Conservation (phyloP, 2,113 vertebrate species). For the Ochotona curzoniae region DNA sequence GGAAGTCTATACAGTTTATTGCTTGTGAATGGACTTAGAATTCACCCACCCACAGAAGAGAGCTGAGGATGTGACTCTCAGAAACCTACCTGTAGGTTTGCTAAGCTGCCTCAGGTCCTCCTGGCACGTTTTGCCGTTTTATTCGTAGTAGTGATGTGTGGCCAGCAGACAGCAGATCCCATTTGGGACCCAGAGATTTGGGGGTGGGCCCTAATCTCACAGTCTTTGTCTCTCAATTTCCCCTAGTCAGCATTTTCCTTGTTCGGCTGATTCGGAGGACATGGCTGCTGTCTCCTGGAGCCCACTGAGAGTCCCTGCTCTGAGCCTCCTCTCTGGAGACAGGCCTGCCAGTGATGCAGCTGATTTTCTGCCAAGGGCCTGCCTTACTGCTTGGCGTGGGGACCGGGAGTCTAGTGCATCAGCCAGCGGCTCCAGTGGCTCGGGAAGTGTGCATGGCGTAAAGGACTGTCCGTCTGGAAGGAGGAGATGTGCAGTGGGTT, state of each 20-base stretch:
- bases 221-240: neutral
- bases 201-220: neutral
- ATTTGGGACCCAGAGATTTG: neutral
- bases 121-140: neutral
- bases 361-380: neutral
- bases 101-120: neutral
- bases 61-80: neutral
- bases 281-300: neutral
- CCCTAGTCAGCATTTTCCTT: neutral
- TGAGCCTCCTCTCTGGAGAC: neutral
- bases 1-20: neutral
- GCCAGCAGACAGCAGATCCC: neutral
- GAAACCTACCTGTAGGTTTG: neutral
- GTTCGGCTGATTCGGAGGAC: neutral
- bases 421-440: no score
- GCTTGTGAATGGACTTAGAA: neutral
- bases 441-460: neutral
- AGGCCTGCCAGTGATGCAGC: neutral
- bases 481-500: neutral
- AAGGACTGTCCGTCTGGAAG: neutral
- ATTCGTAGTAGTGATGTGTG: neutral
- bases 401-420: no score
- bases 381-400: neutral
- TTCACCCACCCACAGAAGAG: neutral
- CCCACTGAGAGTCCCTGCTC: neutral